These are phyloP conservation scores for Campoletis sonorensis DNA, from an alignment of 1,140 invertebrate genomes.

Conservation along the genomic window DNA sequence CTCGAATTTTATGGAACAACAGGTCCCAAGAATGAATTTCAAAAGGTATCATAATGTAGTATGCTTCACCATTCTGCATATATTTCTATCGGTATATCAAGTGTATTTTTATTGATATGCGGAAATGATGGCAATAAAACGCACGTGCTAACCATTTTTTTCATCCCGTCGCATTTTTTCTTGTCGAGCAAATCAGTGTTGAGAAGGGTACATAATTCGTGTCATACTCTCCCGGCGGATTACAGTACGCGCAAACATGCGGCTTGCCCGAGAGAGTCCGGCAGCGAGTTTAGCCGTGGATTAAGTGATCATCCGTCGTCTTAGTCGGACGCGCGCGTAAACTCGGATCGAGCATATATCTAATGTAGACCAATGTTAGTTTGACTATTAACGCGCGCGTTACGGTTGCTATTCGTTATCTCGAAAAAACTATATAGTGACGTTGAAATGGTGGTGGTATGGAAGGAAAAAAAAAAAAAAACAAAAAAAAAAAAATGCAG, in stretches of 20 bases:
- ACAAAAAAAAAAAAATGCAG: too few species aligned
- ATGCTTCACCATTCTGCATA: not conserved
- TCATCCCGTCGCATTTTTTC: too few species aligned
- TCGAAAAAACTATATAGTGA: too few species aligned
- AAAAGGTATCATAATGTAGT: not conserved
- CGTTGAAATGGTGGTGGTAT: too few species aligned
- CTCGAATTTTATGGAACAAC: conserved; percentile 42
- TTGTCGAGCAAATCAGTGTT: too few species aligned
- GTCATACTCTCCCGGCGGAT: not conserved
- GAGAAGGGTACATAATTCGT: too few species aligned
- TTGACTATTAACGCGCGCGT: not conserved
- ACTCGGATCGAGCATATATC: not conserved
- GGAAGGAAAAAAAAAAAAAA: too few species aligned
- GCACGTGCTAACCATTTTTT: too few species aligned
- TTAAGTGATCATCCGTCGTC: conserved; percentile 14
- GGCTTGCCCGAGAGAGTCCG: not conserved
- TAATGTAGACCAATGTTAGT: not conserved
- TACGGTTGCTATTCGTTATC: not conserved
- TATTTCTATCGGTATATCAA: too few species aligned
- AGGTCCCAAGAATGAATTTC: conserved; percentile 22
- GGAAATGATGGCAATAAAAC: too few species aligned
- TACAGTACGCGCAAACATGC: not conserved
- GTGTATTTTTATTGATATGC: too few species aligned
- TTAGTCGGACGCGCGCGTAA: conserved; percentile 1
- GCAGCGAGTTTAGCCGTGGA: not conserved